Evolutionary conservation across 2,888 invertebrate genomes (phyloP), one percentile per base, ranked within the genome.

Genomic region (Drosophila mercatorum): DNA sequence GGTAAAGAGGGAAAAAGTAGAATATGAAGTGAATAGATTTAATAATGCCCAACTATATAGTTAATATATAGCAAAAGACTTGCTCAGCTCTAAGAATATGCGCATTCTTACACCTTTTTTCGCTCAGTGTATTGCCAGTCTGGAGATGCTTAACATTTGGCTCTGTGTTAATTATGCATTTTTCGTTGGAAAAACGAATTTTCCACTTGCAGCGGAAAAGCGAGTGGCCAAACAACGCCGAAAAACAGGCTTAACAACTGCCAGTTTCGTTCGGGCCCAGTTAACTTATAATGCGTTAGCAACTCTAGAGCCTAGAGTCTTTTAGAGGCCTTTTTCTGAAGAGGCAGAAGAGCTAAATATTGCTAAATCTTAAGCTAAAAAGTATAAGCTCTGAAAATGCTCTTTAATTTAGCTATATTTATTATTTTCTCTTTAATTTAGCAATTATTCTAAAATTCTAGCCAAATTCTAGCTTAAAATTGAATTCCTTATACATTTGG

Each of bases 181-280:
- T 68, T 53, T 71, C 65, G 53, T 41, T n/a, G 53, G 44, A 36
- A 66, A 64, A 46, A 52, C n/a, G 17, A 40, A 47, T 47, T 78
- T 77, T 78, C 62, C 75, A 75, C 64, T 71, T 74, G 71, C 71
- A 59, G 75, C 75, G 72, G 63, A 78, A 78, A 78, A 70, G 78
- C 61, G 78, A 70, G 55, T 55, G 66, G 55, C 55, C 34, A 17
- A 17, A 17, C 49, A 6, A 61, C 41, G 44, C 58, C 64, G 17
- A 40, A 72, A 72, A 86, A 83, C 87, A 83, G 87, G 83, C 84
- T 80, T 83, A 84, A 80, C 87, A 73, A 87, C 83, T 83, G 72
- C 80, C 62, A 74, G 58, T 59, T 62, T 72, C 55, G 65, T 67
- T 74, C 34, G 65, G 65, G 57, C 77, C 78, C 74, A 74, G 63